These are phyloP conservation scores for Oncopodura yosiiana DNA, from an alignment of 1,140 invertebrate species.

Conservation along the genomic window DNA sequence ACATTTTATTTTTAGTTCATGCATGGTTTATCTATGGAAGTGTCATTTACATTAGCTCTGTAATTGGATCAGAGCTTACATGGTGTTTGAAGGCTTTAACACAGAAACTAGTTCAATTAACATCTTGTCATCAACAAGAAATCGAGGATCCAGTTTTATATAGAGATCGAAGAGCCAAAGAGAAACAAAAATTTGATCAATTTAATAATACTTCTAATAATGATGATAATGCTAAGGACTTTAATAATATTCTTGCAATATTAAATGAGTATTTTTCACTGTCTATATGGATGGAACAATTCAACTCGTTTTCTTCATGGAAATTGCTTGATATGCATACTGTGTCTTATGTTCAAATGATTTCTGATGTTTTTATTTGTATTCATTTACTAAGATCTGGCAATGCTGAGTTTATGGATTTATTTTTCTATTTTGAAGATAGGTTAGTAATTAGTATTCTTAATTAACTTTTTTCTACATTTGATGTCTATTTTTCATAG, in stretches of 20 bases:
- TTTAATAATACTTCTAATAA: no score
- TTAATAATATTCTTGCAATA: neutral
- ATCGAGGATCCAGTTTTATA: no score
- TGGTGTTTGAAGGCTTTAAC: conserved; percentile 1
- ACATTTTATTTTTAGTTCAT: conserved; percentile 13
- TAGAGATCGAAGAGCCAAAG: no score
- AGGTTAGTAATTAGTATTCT: no score
- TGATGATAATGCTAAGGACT: no score
- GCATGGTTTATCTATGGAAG: conserved; percentile 6
- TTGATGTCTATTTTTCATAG: neutral
- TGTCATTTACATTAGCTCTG: conserved; percentile 3
- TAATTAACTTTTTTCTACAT: no score
- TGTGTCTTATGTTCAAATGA: conserved; percentile 12
- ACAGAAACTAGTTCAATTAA: neutral
- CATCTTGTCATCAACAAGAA: no score
- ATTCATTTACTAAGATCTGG: conserved; percentile 11
- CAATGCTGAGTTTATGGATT: conserved; percentile 1
- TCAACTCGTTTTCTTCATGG: conserved; percentile 6
- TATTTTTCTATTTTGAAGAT: conserved; percentile 8
- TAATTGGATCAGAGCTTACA: conserved; percentile 1
- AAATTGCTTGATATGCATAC: conserved; percentile 14
- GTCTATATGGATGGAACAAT: neutral
- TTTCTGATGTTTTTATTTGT: conserved; percentile 16
- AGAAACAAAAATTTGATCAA: neutral
- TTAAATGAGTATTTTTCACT: conserved; percentile 6